Conservation (phyloP, 2,888 invertebrate genomes). For the Pterostichus niger region DNA sequence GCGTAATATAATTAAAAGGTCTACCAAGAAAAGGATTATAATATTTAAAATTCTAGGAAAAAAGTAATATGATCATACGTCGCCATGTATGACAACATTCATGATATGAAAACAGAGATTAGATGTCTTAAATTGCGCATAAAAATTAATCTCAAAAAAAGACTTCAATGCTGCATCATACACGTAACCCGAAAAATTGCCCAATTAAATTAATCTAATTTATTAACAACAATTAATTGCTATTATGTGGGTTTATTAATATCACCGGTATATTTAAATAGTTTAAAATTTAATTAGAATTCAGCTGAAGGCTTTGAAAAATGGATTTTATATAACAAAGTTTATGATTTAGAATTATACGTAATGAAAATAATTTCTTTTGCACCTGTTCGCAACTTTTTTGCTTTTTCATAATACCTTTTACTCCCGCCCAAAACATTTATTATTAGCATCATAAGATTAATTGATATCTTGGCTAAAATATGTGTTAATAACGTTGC, state of each 20-base stretch:
- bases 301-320: background rate
- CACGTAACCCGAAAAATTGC: background rate
- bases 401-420: conserved; percentile 14
- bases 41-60: conserved; percentile 30
- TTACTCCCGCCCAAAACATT: conserved; percentile 29
- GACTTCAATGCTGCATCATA: conserved; percentile 29
- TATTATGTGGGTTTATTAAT: background rate
- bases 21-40: background rate
- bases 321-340: background rate
- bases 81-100: conserved; percentile 13
- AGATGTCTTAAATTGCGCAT: conserved; percentile 1
- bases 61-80: background rate
- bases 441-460: conserved; percentile 44
- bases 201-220: background rate
- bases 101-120: conserved; percentile 36
- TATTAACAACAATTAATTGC: no score
- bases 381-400: conserved; percentile 15
- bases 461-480: conserved; percentile 39
- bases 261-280: background rate
- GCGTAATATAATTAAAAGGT: background rate
- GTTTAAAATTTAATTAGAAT: background rate
- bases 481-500: conserved; percentile 47
- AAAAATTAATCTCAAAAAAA: background rate
- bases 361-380: conserved; percentile 28
- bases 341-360: conserved; percentile 39